Conservation (phyloP, 2,113 vertebrate genomes). For the Bucco capensis region DNA sequence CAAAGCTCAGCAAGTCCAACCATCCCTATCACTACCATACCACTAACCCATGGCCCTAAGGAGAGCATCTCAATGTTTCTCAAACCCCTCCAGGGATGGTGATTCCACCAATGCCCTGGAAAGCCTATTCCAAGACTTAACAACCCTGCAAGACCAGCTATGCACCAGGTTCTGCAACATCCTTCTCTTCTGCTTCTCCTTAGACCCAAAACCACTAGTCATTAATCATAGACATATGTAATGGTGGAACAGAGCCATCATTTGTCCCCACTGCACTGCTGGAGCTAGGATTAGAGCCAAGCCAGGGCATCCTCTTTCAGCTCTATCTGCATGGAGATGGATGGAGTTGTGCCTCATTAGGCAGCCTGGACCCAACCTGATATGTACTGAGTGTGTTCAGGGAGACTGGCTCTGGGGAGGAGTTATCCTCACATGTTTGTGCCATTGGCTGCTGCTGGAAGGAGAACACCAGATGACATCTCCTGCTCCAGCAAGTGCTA, state of each 20-base stretch:
- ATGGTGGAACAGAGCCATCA: background rate
- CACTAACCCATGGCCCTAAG: no score
- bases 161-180: background rate
- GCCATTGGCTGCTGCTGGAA: slow-evolving; percentile 10
- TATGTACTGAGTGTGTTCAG: background rate
- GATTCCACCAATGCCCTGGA: no score
- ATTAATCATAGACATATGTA: background rate
- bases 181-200: background rate
- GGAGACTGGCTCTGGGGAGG: background rate
- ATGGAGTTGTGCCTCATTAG: background rate
- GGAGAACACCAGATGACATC: slow-evolving; percentile 5
- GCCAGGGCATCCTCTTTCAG: background rate
- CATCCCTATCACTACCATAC: no score
- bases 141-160: background rate
- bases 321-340: background rate
- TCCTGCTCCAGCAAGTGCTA: slow-evolving; percentile 4
- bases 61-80: no score
- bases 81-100: no score
- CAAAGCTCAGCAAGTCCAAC: no score
- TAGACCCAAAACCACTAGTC: background rate
- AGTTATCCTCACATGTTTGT: background rate
- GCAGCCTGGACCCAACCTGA: background rate
- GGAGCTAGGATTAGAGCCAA: background rate
- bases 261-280: background rate
- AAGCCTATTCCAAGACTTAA: no score